A percentile compares a stretch with the other conserved stretches of the same genome.
Evolutionary conservation across 1,140 invertebrate species (phyloP).

Genomic region (Brachionus koreanus): DNA sequence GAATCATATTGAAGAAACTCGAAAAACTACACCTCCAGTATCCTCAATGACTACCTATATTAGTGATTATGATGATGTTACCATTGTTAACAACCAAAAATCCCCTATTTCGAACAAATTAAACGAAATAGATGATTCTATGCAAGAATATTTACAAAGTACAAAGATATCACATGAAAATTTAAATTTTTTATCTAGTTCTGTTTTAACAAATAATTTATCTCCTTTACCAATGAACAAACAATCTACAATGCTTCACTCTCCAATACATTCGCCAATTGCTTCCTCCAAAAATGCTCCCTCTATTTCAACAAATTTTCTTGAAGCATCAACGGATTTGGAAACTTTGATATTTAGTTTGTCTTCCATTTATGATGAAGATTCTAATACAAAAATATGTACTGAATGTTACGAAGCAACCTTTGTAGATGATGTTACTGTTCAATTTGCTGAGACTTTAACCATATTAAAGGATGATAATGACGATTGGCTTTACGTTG

Average conservation of each 20-base stretch:
- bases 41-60: background rate
- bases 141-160: background rate
- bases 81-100: background rate
- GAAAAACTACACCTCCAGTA: background rate
- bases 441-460: constrained; percentile 27
- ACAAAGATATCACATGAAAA: background rate
- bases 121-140: background rate
- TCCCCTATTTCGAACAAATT: background rate
- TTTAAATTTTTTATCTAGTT: background rate
- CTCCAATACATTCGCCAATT: background rate
- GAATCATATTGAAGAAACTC: background rate
- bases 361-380: background rate
- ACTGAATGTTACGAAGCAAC: constrained; percentile 17
- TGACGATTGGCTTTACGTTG: constrained; percentile 24
- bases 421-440: constrained; percentile 6
- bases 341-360: background rate
- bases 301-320: background rate
- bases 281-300: background rate
- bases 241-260: background rate
- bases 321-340: background rate
- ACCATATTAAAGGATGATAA: constrained; percentile 5
- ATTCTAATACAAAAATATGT: background rate
- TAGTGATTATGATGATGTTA: background rate
- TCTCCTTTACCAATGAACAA: background rate
- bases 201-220: background rate